phyloP scores from a whole-genome alignment of 2,113 vertebrate species.

The Nanorana parkeri region DNA sequence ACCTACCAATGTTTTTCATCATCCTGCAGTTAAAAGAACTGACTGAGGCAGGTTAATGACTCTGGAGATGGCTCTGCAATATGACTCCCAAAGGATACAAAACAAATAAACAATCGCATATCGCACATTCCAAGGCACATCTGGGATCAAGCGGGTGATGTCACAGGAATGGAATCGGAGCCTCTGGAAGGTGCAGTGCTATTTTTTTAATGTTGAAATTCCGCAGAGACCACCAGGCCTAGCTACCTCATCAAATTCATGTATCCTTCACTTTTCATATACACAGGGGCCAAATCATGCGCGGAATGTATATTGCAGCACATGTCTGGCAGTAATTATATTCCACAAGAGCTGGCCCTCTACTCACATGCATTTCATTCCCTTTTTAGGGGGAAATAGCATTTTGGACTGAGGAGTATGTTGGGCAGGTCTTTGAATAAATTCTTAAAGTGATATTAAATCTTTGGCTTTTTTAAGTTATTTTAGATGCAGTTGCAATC shows the following conservation, averaged over 20 bases:
- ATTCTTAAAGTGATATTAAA: slow-evolving; percentile 28
- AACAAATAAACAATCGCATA: slow-evolving; percentile 48
- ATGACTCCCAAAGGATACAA: slow-evolving; percentile 40
- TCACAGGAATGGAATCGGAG: slow-evolving; percentile 42
- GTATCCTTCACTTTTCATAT: slow-evolving; percentile 50
- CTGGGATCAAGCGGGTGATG: slow-evolving; percentile 41
- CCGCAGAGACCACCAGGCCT: slow-evolving; percentile 48
- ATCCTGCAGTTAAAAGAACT: not conserved
- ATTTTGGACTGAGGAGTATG: slow-evolving; percentile 34
- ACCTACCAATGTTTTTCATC: too few relatives aligned
- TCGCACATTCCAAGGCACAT: slow-evolving; percentile 49
- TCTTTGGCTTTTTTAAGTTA: too few relatives aligned
- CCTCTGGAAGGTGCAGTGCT: slow-evolving; percentile 51
- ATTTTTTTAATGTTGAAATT: slow-evolving; percentile 45
- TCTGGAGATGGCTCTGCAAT: slow-evolving; percentile 6
- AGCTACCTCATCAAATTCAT: slow-evolving; percentile 48
- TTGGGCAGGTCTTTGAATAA: slow-evolving; percentile 20
- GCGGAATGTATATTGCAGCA: slow-evolving; percentile 56
- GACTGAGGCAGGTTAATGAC: slow-evolving; percentile 5
- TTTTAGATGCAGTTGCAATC: too few relatives aligned
- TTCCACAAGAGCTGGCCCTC: slow-evolving; percentile 34
- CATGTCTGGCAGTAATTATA: slow-evolving; percentile 52
- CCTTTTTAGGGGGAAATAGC: slow-evolving; percentile 53
- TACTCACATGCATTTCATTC: slow-evolving; percentile 42
- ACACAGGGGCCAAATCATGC: slow-evolving; percentile 53